These are phyloP conservation scores for Brachionus asplanchnoidis DNA, from an alignment of 1,140 invertebrate species.

Conservation along the genomic window DNA sequence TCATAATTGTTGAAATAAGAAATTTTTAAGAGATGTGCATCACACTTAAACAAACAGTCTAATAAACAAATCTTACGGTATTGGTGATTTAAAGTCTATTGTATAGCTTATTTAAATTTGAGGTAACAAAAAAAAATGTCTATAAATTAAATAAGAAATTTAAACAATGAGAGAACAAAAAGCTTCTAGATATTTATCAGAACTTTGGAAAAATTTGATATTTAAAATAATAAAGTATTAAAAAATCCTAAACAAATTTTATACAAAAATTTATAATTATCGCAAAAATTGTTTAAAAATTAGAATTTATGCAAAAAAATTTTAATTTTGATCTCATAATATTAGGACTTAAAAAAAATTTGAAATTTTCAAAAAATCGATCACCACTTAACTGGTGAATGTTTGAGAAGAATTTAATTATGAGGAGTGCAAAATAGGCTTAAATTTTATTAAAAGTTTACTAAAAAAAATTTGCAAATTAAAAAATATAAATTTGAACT, in stretches of 20 bases:
- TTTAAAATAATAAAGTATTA: background rate
- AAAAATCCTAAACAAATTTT: too few relatives aligned
- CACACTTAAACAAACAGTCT: background rate
- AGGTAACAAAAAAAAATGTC: too few relatives aligned
- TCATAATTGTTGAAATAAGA: background rate
- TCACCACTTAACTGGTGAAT: background rate
- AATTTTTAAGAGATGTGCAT: background rate
- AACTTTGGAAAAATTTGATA: background rate
- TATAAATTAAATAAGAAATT: too few relatives aligned
- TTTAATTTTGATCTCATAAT: background rate
- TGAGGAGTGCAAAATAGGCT: background rate
- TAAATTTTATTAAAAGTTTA: background rate
- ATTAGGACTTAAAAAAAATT: background rate
- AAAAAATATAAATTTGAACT: background rate
- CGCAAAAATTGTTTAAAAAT: background rate
- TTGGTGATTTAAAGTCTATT: background rate
- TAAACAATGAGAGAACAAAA: background rate
- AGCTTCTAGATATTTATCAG: background rate
- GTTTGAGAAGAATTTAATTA: background rate
- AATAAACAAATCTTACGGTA: background rate
- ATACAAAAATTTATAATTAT: too few relatives aligned
- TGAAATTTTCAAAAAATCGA: background rate
- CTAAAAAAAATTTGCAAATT: background rate
- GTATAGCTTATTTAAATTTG: background rate
- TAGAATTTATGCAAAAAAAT: background rate